phyloP scores from a whole-genome alignment of 1,140 invertebrate species.

The Acromyrmex echinatior region DNA sequence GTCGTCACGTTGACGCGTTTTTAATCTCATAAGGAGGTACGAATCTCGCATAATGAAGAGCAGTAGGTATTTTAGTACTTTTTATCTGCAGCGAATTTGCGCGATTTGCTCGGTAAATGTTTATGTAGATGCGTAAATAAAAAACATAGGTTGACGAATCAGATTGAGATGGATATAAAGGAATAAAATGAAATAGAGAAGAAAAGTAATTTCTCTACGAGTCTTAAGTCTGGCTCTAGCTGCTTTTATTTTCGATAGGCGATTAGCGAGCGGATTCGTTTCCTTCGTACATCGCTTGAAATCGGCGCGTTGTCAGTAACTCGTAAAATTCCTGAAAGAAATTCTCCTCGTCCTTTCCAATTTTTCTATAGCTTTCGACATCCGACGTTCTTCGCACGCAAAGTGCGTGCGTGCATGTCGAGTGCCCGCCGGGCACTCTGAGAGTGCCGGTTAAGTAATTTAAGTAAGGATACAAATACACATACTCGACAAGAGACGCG shows the following conservation, averaged over 20 bases:
- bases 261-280: not conserved
- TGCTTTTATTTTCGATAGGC: not conserved
- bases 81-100: not conserved
- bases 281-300: not conserved
- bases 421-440: not conserved
- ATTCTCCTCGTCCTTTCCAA: not conserved
- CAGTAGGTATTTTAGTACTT: too few species aligned
- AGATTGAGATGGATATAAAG: not conserved
- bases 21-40: not conserved
- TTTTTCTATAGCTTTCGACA: slow-evolving; percentile 29
- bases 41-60: not conserved
- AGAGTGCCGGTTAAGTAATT: slow-evolving; percentile 59
- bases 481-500: slow-evolving; percentile 25
- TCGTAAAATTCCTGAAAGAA: not conserved
- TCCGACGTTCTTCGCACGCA: slow-evolving; percentile 38
- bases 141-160: not conserved
- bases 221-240: not conserved
- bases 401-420: slow-evolving; percentile 37
- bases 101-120: not conserved
- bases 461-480: slow-evolving; percentile 60
- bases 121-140: not conserved
- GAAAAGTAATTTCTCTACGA: not conserved
- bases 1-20: slow-evolving; percentile 9
- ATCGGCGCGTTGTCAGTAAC: not conserved
- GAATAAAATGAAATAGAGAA: not conserved